Conservation (phyloP, 2,888 invertebrate species). For the Mechanitis messenoides region DNA sequence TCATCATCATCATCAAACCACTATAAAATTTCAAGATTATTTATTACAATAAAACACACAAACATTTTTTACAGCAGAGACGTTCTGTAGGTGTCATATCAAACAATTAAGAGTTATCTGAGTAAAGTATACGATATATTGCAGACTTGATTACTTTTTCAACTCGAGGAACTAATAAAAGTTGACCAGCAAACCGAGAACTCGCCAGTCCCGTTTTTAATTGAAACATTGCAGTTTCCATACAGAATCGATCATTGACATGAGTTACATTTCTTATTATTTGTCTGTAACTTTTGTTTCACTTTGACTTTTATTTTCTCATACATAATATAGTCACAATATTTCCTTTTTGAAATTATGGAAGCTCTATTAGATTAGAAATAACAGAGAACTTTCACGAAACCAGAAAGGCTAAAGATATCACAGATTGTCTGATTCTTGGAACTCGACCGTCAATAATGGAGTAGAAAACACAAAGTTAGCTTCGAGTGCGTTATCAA, state of each 20-base stretch:
- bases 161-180: constrained; percentile 65
- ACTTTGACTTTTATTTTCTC: too few relatives aligned
- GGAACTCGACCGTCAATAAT: constrained; percentile 56
- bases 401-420: constrained; percentile 43
- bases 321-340: not conserved
- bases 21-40: not conserved
- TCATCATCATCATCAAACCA: too few relatives aligned
- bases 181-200: constrained; percentile 60
- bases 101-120: constrained; percentile 65
- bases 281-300: constrained; percentile 6
- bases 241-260: constrained; percentile 34
- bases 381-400: constrained; percentile 28
- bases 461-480: constrained; percentile 61
- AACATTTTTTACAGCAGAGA: too few relatives aligned
- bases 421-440: constrained; percentile 40
- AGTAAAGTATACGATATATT: constrained; percentile 59
- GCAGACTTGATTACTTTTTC: constrained; percentile 67
- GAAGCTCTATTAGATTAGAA: not conserved
- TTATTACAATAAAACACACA: constrained; percentile 32
- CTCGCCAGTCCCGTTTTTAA: constrained; percentile 54
- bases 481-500: constrained; percentile 63
- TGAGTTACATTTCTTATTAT: constrained; percentile 19
- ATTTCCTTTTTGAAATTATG: not conserved
- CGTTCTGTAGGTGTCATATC: constrained; percentile 45
- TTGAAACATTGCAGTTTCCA: constrained; percentile 50